A percentile compares a stretch with the other conserved stretches of the same genome.
phyloP scores from a whole-genome alignment of 2,888 invertebrate species.

The Dasypolia templi region DNA sequence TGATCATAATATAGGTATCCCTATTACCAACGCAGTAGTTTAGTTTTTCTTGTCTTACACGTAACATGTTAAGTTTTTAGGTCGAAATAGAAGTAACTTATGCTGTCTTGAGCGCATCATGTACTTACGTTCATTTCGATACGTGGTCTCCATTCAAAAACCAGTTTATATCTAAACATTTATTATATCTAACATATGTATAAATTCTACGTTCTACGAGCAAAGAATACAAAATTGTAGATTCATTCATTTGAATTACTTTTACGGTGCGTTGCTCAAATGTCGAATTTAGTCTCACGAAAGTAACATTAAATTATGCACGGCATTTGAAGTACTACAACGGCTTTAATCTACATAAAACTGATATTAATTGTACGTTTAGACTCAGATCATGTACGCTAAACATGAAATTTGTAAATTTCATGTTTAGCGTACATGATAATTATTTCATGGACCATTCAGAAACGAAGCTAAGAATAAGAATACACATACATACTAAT shows the following conservation, averaged over 20 bases:
- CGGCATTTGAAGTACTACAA: constrained; percentile 52
- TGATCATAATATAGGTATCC: constrained; percentile 35
- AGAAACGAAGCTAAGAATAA: constrained; percentile 20
- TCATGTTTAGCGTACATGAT: constrained; percentile 36
- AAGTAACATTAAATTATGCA: constrained; percentile 58
- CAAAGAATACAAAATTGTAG: constrained; percentile 62
- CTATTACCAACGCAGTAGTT: not conserved
- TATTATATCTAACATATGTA: constrained; percentile 57
- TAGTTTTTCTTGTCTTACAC: constrained; percentile 17
- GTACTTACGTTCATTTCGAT: constrained; percentile 47
- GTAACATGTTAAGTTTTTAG: constrained; percentile 38
- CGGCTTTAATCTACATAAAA: constrained; percentile 54
- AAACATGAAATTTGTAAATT: no score
- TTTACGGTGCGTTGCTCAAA: constrained; percentile 58
- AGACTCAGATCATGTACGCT: no score
- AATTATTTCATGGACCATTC: constrained; percentile 33
- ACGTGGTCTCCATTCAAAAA: constrained; percentile 66
- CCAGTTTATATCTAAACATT: constrained; percentile 63
- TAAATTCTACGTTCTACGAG: constrained; percentile 47
- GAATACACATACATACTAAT: constrained; percentile 40
- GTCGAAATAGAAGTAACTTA: constrained; percentile 49
- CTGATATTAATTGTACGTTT: constrained; percentile 55
- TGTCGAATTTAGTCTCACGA: constrained; percentile 54
- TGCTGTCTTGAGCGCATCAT: constrained; percentile 27
- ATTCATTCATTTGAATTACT: constrained; percentile 66